A percentile compares a stretch with the other conserved stretches of the same genome.
phyloP scores from a whole-genome alignment of 2,113 vertebrate species.

The Lontra canadensis region DNA sequence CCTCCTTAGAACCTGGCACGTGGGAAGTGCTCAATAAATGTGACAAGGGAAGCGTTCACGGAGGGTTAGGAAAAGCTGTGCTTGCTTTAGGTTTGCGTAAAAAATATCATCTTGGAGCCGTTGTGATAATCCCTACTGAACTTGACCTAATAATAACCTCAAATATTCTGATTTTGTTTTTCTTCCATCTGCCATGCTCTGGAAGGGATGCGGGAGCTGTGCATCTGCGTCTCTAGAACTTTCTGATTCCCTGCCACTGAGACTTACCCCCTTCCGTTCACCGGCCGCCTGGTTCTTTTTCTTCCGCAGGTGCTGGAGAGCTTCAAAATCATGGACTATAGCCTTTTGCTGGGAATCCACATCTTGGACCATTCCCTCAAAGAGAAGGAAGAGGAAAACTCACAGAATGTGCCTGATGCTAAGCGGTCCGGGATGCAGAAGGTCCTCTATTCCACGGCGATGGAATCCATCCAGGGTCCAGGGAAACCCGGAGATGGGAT shows the following conservation, averaged over 20 bases:
- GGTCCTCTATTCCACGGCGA: constrained; percentile 97
- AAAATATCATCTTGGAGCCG: background rate
- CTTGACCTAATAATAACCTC: background rate
- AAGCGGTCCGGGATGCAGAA: constrained; percentile 92
- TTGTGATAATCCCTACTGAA: background rate
- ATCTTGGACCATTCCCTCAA: constrained; percentile 89
- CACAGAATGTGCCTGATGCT: constrained; percentile 86
- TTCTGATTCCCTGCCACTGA: background rate
- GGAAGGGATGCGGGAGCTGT: fast-evolving
- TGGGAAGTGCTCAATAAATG: background rate
- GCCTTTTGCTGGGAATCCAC: constrained; percentile 95
- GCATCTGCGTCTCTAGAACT: background rate
- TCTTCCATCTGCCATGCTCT: background rate
- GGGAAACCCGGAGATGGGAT: constrained; percentile 91
- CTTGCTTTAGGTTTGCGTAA: background rate
- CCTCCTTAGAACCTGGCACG: background rate
- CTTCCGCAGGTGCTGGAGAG: constrained; percentile 94
- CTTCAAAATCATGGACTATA: constrained; percentile 99
- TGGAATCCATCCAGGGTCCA: constrained; percentile 98
- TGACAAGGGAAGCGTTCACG: background rate
- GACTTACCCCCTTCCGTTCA: background rate
- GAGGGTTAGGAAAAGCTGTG: background rate
- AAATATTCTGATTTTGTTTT: background rate
- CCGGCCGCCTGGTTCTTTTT: constrained; percentile 16
- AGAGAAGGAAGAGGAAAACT: constrained; percentile 89